Evolutionary conservation across 2,888 invertebrate species (phyloP).

Genomic region (Dorcus hopei): DNA sequence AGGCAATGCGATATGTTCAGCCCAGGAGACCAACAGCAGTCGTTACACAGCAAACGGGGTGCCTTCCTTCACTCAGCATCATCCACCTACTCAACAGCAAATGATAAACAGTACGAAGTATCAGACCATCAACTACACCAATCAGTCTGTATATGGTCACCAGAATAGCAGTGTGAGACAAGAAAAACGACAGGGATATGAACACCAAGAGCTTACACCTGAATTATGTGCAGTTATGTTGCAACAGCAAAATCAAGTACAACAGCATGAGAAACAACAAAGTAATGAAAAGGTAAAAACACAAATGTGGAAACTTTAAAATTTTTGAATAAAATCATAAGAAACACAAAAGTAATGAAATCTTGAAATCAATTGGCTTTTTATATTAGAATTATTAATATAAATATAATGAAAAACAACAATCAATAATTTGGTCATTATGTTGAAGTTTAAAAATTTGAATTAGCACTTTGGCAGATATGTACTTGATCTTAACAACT

Average conservation of each 20-base stretch:
- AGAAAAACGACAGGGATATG: constrained; percentile 42
- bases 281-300: constrained; percentile 36
- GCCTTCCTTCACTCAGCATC: constrained; percentile 51
- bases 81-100: constrained; percentile 42
- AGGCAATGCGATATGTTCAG: constrained; percentile 21
- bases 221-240: constrained; percentile 44
- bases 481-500: no score
- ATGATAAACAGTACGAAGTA: constrained; percentile 38
- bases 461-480: no score
- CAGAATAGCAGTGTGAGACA: constrained; percentile 35
- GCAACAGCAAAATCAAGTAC: constrained; percentile 38
- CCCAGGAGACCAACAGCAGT: constrained; percentile 30
- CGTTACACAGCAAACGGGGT: constrained; percentile 50
- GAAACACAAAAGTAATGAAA: no score
- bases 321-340: no score
- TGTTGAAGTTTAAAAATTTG: no score
- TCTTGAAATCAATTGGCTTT: no score
- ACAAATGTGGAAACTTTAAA: no score
- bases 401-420: no score
- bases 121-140: constrained; percentile 37
- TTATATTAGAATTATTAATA: no score
- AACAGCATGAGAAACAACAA: constrained; percentile 29
- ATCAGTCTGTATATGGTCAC: constrained; percentile 40
- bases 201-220: constrained; percentile 43
- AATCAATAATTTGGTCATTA: no score